Evolutionary conservation across 2,888 invertebrate genomes (phyloP), one percentile per base, ranked within the genome.

Genomic region (Odontocolon sp.): DNA sequence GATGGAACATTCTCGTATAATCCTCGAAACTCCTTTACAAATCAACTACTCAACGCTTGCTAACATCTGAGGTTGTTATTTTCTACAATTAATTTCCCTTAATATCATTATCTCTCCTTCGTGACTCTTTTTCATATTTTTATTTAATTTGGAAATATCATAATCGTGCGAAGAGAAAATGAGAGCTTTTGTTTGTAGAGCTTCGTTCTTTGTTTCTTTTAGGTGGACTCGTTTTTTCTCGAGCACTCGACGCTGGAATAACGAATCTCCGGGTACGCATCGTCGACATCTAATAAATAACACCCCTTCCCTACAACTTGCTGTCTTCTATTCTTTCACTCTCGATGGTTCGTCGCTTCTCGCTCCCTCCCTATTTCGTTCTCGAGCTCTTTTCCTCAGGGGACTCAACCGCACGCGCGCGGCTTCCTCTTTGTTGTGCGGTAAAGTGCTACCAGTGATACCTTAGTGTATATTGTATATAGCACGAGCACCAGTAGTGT

Each of bases 241-340:
- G 11, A 45, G 6, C 66, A 18, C 26, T 61, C 54, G 45, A 54
- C 57, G 59, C 61, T 50, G 66, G 50, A 70, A 70, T 50, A 75
- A 75, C 64, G 57, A 26, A 69, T 73, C 52, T 61, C 9, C 31
- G 50, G 63, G 61, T 71, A 67, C 78, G 57, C 75, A 78, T 75
- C 56, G 64, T 59, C 38, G 72, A 61, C 54, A 72, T 79, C 79
- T 63, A 77, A 79, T 77, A 79, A 79, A 79, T 79, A 77, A 79
- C 59, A 52, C 66, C 73, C 69, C 63, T 56, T 59, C 50, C 47
- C 70, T 45, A 54, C 47, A 54, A 16, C 54, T 57, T 28, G 28
- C 38, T 38, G 63, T 9, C 59, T 28, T 23, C 66, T 56, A 67
- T 67, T 67, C 71, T 77, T 66, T 63, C 66, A 63, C 38, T 64